Evolutionary conservation across 2,113 vertebrate species (phyloP).

Genomic region (Zosterops borbonicus): DNA sequence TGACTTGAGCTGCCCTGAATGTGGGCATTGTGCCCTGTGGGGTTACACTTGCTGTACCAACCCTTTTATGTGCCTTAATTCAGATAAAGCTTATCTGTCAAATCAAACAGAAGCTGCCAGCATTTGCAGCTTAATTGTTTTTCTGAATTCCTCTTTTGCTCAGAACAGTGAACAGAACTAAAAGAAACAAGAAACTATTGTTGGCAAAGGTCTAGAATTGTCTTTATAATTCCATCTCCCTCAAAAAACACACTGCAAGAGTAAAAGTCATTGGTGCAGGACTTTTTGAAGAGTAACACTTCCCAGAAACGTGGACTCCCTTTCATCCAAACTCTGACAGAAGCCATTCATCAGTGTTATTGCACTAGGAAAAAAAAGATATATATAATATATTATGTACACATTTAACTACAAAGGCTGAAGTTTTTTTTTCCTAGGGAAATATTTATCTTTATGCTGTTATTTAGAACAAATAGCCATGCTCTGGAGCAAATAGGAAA

Average conservation of each 20-base stretch:
- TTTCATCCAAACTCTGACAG: not conserved
- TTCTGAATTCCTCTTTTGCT: not conserved
- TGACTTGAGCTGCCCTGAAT: not conserved
- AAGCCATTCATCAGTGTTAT: not conserved
- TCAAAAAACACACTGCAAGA: not conserved
- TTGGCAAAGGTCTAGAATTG: not conserved
- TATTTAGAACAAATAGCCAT: not conserved
- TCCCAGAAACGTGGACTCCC: not conserved
- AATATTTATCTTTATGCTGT: not conserved
- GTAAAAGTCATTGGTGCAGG: not conserved
- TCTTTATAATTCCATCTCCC: not conserved
- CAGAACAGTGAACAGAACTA: not conserved
- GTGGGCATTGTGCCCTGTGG: not conserved
- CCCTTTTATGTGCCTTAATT: not conserved
- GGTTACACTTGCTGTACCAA: not conserved
- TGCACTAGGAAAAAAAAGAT: not conserved
- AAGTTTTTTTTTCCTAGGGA: not conserved
- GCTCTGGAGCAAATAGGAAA: not conserved
- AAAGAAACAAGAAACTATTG: not conserved
- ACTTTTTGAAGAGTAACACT: not conserved
- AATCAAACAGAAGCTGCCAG: slow-evolving; percentile 11
- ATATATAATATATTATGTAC: not conserved
- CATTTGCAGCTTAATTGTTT: not conserved
- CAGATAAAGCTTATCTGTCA: slow-evolving; percentile 12
- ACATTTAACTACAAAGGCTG: not conserved